A percentile compares a stretch with the other conserved stretches of the same genome.
Conservation (phyloP, 2,888 invertebrate species). For the Muschampia plurimacula region DNA sequence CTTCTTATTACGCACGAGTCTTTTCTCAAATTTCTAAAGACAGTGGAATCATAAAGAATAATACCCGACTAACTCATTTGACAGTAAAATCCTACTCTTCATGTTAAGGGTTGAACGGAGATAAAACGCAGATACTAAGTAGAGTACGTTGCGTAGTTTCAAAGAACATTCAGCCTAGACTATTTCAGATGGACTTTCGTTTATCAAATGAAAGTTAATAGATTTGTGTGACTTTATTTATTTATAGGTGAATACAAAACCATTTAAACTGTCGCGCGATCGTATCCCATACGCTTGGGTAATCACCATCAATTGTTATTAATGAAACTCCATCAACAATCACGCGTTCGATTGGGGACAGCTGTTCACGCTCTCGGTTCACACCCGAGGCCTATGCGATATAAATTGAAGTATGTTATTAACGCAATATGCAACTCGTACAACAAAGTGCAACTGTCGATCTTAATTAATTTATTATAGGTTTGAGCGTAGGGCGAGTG, state of each 20-base stretch:
- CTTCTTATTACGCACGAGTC: no score
- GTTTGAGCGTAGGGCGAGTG: background rate
- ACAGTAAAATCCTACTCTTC: no score
- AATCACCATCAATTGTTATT: conserved; percentile 74
- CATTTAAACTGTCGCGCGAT: conserved; percentile 45
- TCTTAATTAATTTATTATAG: conserved; percentile 17
- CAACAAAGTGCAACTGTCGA: conserved; percentile 20
- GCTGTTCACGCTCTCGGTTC: conserved; percentile 58
- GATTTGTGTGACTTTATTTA: conserved; percentile 23
- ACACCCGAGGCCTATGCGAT: conserved; percentile 37
- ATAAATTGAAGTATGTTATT: conserved; percentile 20
- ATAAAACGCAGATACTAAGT: no score
- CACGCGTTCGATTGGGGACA: conserved; percentile 63
- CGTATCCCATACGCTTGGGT: conserved; percentile 53
- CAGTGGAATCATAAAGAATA: no score
- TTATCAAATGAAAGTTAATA: background rate
- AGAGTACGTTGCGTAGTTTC: background rate
- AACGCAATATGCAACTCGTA: conserved; percentile 20
- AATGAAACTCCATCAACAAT: conserved; percentile 67
- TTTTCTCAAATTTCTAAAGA: no score
- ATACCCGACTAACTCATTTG: no score
- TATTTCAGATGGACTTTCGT: background rate
- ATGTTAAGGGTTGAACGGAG: no score
- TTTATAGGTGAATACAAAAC: conserved; percentile 26
- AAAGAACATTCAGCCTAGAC: background rate